A percentile compares a stretch with the other conserved stretches of the same genome.
Conservation (phyloP, 2,888 invertebrate genomes). For the Euplexia lucipara region DNA sequence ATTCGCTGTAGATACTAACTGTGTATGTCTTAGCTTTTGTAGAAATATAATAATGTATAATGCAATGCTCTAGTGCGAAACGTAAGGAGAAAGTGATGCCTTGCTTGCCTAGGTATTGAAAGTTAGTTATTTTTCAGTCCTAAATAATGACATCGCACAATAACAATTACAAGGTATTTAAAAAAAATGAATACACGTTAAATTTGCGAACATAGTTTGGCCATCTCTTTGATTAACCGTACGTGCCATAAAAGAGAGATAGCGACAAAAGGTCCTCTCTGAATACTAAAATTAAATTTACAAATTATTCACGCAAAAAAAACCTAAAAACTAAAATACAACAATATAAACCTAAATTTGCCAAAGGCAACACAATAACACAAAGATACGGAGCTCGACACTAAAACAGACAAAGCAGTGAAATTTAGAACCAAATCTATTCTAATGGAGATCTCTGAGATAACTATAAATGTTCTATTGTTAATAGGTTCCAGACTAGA, state of each 20-base stretch:
- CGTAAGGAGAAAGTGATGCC: too few species aligned
- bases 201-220: not conserved
- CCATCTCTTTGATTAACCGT: not conserved
- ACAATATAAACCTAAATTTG: slow-evolving; percentile 10
- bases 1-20: too few species aligned
- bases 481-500: slow-evolving; percentile 68
- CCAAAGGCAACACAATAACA: slow-evolving; percentile 37
- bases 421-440: slow-evolving; percentile 76
- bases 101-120: too few species aligned
- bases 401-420: slow-evolving; percentile 74
- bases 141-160: too few species aligned
- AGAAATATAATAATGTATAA: too few species aligned
- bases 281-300: not conserved
- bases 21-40: too few species aligned
- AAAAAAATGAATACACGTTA: too few species aligned
- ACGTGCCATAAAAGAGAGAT: not conserved
- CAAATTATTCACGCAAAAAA: slow-evolving; percentile 3
- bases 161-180: too few species aligned
- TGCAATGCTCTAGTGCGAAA: too few species aligned
- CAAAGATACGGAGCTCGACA: slow-evolving; percentile 72
- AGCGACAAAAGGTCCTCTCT: not conserved
- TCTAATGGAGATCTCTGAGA: slow-evolving; percentile 71
- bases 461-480: slow-evolving; percentile 74
- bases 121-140: too few species aligned
- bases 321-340: not conserved